Evolutionary conservation across 2,797 vertebrate species (phyloP).

Genomic region (Arnoldichthys spilopterus): DNA sequence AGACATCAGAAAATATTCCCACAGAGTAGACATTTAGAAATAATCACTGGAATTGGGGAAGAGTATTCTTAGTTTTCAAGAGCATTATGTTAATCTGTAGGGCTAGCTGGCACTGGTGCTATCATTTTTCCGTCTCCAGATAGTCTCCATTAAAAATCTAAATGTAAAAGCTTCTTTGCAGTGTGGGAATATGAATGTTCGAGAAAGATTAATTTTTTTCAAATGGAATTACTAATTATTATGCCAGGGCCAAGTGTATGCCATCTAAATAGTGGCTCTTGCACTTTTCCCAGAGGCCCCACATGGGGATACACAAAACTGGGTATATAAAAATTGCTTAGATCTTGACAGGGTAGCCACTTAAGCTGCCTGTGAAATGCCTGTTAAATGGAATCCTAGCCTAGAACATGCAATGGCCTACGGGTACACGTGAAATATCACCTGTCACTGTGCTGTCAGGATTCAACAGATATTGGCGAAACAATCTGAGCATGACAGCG

Average conservation of each 20-base stretch:
- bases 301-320: background rate
- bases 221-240: background rate
- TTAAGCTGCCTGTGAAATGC: background rate
- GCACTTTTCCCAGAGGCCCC: background rate
- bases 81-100: conserved; percentile 20
- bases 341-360: conserved; percentile 14
- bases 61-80: background rate
- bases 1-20: background rate
- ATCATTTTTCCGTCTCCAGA: background rate
- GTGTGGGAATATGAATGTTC: background rate
- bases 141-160: background rate
- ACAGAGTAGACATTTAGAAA: conserved; percentile 14
- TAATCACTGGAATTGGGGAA: background rate
- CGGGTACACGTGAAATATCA: conserved; percentile 39
- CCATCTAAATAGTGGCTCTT: background rate
- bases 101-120: background rate
- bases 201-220: background rate
- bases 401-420: conserved; percentile 7
- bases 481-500: conserved; percentile 32
- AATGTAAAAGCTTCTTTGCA: conserved; percentile 13
- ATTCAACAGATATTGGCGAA: conserved; percentile 27
- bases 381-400: background rate
- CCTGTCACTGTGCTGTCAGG: conserved; percentile 29
- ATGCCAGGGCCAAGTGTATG: conserved; percentile 2
- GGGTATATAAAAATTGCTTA: background rate